Conservation (phyloP, 2,797 vertebrate genomes). For the Valencia hispanica region DNA sequence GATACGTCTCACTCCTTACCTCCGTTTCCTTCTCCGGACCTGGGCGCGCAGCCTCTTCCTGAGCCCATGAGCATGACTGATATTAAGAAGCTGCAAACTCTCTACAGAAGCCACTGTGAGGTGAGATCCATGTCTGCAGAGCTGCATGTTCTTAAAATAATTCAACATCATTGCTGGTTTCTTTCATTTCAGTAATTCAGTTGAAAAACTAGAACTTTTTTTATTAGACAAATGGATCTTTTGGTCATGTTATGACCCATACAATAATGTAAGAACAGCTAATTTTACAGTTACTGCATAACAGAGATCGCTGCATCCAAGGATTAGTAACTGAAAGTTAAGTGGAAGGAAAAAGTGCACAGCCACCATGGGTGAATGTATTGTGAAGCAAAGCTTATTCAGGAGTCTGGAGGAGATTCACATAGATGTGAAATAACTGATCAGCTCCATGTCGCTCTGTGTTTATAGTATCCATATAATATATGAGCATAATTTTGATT, state of each 20-base stretch:
- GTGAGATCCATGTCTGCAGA: conserved; percentile 67
- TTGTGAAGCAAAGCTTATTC: background rate
- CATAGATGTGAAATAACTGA: background rate
- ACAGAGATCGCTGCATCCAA: too few relatives aligned
- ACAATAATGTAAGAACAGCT: background rate
- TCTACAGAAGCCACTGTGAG: conserved; percentile 96
- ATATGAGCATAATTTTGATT: background rate
- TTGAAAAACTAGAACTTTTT: background rate
- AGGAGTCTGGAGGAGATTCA: too few relatives aligned
- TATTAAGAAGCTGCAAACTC: conserved; percentile 90
- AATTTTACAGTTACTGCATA: background rate
- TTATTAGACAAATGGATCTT: too few relatives aligned
- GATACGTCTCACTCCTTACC: conserved; percentile 91
- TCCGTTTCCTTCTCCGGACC: conserved; percentile 89
- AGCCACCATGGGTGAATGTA: background rate
- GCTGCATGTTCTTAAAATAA: background rate
- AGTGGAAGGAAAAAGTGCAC: background rate
- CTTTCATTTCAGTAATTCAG: background rate
- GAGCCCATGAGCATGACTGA: conserved; percentile 88
- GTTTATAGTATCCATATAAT: background rate
- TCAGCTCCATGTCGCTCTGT: background rate
- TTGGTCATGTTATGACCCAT: background rate
- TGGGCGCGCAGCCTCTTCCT: conserved; percentile 84
- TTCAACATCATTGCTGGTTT: background rate
- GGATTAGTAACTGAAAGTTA: background rate